phyloP scores from a whole-genome alignment of 2,888 invertebrate species.

The Plagodis dolabraria region DNA sequence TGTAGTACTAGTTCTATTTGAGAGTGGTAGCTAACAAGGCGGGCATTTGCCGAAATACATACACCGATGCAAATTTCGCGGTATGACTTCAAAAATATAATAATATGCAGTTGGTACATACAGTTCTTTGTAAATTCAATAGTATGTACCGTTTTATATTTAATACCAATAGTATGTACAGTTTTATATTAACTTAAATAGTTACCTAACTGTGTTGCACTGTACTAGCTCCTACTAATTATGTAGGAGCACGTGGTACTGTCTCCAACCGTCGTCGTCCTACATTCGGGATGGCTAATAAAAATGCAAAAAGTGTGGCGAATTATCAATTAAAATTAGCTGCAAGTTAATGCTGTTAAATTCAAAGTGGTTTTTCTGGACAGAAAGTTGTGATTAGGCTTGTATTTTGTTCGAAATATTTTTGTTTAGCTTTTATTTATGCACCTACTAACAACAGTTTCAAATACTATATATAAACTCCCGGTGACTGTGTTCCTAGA shows the following conservation, averaged over 20 bases:
- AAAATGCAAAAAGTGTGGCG: slow-evolving; percentile 74
- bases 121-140: no score
- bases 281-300: slow-evolving; percentile 74
- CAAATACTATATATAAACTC: no score
- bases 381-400: slow-evolving; percentile 8
- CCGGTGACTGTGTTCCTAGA: no score
- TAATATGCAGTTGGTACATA: no score
- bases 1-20: no score
- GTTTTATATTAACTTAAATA: neutral
- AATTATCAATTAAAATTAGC: slow-evolving; percentile 81
- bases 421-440: neutral
- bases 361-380: slow-evolving; percentile 25
- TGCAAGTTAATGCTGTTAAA: slow-evolving; percentile 42
- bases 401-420: neutral
- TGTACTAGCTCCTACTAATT: slow-evolving; percentile 58
- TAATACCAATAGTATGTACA: neutral
- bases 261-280: slow-evolving; percentile 65
- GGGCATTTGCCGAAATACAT: no score
- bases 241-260: slow-evolving; percentile 76
- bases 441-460: no score
- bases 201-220: slow-evolving; percentile 10
- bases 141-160: neutral
- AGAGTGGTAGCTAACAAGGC: no score
- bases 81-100: no score
- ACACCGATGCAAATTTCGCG: no score